Conservation (phyloP, 2,113 vertebrate species). For the Rhagologus leucostigma region DNA sequence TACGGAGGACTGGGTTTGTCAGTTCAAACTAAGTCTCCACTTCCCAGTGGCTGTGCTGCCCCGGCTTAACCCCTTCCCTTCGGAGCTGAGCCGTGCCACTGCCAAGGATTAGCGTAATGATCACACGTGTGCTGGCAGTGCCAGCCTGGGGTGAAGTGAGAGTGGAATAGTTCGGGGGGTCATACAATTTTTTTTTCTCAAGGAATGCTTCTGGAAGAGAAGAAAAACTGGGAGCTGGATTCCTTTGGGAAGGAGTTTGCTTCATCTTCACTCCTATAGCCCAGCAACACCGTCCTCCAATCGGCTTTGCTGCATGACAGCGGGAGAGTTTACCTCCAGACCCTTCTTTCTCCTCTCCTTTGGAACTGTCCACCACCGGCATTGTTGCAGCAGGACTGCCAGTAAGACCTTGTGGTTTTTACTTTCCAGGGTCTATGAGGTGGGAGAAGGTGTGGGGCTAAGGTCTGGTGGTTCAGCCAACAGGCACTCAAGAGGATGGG, state of each 20-base stretch:
- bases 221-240: conserved; percentile 31
- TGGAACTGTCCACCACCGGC: not conserved
- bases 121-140: not conserved
- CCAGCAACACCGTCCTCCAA: conserved; percentile 65
- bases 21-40: conserved; percentile 23
- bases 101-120: not conserved
- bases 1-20: conserved; percentile 45
- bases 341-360: conserved; percentile 11
- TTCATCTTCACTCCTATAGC: conserved; percentile 53
- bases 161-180: not conserved
- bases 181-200: not conserved
- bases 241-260: conserved; percentile 48
- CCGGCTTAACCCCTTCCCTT: conserved; percentile 52
- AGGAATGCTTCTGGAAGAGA: conserved; percentile 34
- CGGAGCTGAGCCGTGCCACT: not conserved
- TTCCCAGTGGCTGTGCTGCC: conserved; percentile 17
- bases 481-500: not conserved
- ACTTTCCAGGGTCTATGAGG: not conserved
- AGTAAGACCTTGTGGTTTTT: conserved; percentile 2
- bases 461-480: not conserved
- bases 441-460: not conserved
- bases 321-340: conserved; percentile 45
- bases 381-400: not conserved
- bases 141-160: not conserved
- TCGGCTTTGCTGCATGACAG: conserved; percentile 45